These are phyloP conservation scores for Podargus strigoides DNA, from an alignment of 2,797 vertebrate genomes.

Conservation along the genomic window DNA sequence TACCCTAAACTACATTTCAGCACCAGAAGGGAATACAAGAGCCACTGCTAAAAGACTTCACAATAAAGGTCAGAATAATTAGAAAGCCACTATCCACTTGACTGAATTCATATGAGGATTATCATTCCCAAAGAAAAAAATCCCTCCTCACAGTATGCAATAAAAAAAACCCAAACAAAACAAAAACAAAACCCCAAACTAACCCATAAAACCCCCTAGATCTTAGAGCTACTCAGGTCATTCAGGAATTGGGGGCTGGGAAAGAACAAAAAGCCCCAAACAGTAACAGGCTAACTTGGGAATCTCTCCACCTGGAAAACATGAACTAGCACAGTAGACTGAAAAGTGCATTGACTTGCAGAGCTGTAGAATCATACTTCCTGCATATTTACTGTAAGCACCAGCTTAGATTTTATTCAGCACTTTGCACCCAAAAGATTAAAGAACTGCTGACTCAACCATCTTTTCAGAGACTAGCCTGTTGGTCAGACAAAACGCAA, in stretches of 20 bases:
- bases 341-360: not conserved
- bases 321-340: not conserved
- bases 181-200: not conserved
- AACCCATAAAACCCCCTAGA: not conserved
- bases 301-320: not conserved
- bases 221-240: not conserved
- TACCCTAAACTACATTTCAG: not conserved
- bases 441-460: not conserved
- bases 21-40: not conserved
- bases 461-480: not conserved
- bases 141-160: not conserved
- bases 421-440: not conserved
- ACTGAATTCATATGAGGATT: not conserved
- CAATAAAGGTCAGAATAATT: not conserved
- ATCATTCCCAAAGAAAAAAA: not conserved
- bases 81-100: not conserved
- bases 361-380: not conserved
- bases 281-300: not conserved
- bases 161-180: not conserved
- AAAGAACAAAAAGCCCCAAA: not conserved
- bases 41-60: not conserved
- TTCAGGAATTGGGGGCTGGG: not conserved
- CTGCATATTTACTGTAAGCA: not conserved
- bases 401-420: not conserved
- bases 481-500: not conserved